Base-by-base conservation (phyloP, 2,113 vertebrate species). In the Bos indicus region DNA sequence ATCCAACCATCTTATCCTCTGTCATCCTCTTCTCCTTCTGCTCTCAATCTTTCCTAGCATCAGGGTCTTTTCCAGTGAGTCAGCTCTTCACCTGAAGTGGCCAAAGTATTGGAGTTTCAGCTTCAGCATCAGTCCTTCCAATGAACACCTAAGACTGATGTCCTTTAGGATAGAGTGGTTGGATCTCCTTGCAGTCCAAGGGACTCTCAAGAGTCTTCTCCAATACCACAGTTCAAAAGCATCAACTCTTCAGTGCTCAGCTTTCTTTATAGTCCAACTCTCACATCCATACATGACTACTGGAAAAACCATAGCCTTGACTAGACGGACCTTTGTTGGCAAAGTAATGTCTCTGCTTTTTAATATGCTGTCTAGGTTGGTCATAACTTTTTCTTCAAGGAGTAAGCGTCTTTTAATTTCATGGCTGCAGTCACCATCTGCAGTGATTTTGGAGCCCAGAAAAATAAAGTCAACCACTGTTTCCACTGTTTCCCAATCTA, bases 81-180 rank as follows among this genome's bases (percentile, higher is more conserved):
- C 33, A 19, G 16, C 33, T 67, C 33, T 67, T 67, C 0, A 0
- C 4, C n/a, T n/a, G 33, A n/a, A 33, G 62, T 67, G 33, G 62
- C 33, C 62, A n/a, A 19, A n/a, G 62, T 19, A 67, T 17, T 67
- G 62, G 15, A n/a, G 33, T 67, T 67, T 67, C 16, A 67, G 62
- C 62, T 67, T 67, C 15, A 64, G 15, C 33, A n/a, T 64, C 7
- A 67, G 33, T 67, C 62, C 62, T 67, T 67, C 62, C 62, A 67
- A 4, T n/a, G 62, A 67, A 19, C 33, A 67, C 16, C 62, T 16
- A n/a, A 16, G 33, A n/a, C 16, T 1, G 33, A 67, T n/a, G 2
- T 9, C 62, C 62, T 16, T 67, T 67, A n/a, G 62, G 15, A 7
- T 16, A 6, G 13, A 15, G 0, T 62, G 0, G 13, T 33, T 62